A percentile compares a stretch with the other conserved stretches of the same genome.
phyloP scores from a whole-genome alignment of 23 tunicate genomes.

The Styela clava region DNA sequence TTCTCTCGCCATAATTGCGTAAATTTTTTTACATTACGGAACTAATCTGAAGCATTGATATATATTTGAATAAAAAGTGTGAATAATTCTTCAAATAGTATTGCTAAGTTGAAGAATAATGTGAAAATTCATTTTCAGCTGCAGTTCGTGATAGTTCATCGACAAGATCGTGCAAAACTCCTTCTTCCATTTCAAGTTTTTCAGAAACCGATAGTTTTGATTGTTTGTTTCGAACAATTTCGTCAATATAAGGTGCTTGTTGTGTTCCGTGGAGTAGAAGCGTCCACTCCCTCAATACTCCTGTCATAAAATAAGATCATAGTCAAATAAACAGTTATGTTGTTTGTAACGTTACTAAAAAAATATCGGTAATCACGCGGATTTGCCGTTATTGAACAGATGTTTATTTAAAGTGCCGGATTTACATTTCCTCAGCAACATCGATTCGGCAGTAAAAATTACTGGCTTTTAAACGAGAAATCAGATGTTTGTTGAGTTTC shows the following conservation, averaged over 20 bases:
- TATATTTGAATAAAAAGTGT: too few species aligned
- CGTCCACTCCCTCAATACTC: constrained; percentile 54
- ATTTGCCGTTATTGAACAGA: neutral
- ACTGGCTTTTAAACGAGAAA: too few species aligned
- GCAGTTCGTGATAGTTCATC: constrained; percentile 3
- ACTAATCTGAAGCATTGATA: too few species aligned
- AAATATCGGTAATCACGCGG: neutral
- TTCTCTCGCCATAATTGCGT: too few species aligned
- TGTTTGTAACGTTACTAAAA: too few species aligned
- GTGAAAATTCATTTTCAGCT: neutral
- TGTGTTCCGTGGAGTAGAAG: constrained; percentile 89
- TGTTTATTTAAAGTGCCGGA: neutral
- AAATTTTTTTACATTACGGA: too few species aligned
- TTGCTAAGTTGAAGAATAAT: neutral
- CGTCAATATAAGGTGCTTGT: constrained; percentile 82
- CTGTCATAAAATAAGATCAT: constrained; percentile 5
- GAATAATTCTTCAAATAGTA: too few species aligned
- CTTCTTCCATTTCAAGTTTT: constrained; percentile 85
- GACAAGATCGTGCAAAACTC: neutral
- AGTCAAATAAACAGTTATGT: neutral
- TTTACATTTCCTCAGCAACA: neutral
- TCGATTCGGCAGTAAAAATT: too few species aligned
- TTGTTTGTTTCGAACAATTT: constrained; percentile 39
- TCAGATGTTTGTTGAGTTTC: too few species aligned
- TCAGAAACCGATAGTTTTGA: constrained; percentile 73